Conservation (phyloP, 2,113 vertebrate species). For the Oreochromis aureus region DNA sequence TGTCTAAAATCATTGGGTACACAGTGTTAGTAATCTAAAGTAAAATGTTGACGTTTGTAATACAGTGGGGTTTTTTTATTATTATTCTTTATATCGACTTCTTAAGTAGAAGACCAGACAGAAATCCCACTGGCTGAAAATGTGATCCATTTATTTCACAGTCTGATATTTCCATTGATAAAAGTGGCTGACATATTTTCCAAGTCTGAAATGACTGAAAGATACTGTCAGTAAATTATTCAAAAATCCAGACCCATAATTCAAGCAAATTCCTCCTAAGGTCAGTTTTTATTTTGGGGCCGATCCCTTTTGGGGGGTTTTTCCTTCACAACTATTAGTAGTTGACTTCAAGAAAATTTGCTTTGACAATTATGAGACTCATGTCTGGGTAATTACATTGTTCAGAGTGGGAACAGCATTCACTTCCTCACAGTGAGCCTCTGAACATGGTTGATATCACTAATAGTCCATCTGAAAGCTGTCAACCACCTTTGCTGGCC, state of each 20-base stretch:
- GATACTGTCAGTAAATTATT: background rate
- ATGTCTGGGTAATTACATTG: conserved; percentile 39
- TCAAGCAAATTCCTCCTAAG: conserved; percentile 2
- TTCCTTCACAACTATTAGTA: background rate
- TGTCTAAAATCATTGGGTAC: background rate
- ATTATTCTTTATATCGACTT: background rate
- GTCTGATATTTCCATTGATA: conserved; percentile 43
- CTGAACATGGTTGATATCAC: conserved; percentile 50
- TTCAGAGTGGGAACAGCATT: conserved; percentile 41
- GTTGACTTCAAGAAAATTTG: conserved; percentile 27
- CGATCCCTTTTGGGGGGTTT: background rate
- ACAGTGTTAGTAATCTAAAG: conserved; percentile 17
- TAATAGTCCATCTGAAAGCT: conserved; percentile 60
- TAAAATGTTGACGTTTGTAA: background rate
- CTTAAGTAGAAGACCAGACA: conserved; percentile 33
- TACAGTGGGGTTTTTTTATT: conserved; percentile 10
- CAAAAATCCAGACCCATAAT: conserved; percentile 32
- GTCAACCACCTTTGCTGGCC: conserved; percentile 45
- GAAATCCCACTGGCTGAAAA: conserved; percentile 10
- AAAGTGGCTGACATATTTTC: background rate
- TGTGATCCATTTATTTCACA: conserved; percentile 28
- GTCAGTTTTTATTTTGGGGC: background rate
- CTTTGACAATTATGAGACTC: conserved; percentile 50
- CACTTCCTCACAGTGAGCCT: conserved; percentile 38
- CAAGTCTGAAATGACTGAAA: background rate